phyloP scores from a whole-genome alignment of 1,140 invertebrate species.

The Metaphire vulgaris region DNA sequence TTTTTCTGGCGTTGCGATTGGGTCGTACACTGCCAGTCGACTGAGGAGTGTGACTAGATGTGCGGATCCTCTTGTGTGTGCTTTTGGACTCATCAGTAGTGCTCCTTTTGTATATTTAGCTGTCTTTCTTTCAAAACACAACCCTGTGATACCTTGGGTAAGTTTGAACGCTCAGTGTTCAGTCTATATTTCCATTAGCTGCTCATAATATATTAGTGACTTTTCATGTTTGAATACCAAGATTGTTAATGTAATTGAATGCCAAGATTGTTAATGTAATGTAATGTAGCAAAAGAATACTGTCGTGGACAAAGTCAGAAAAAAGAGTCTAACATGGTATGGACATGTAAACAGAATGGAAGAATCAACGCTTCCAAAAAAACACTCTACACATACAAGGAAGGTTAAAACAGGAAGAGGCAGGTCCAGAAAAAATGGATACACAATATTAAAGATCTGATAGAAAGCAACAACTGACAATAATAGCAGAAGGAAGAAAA shows the following conservation, averaged over 20 bases:
- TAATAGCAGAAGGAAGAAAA: too few species aligned
- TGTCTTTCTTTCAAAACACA: slow-evolving; percentile 61
- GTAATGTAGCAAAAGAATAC: too few species aligned
- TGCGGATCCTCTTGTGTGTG: slow-evolving; percentile 88
- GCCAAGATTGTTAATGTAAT: too few species aligned
- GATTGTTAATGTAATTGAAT: neutral
- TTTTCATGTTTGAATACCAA: slow-evolving; percentile 24
- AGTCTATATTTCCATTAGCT: neutral
- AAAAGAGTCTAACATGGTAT: too few species aligned
- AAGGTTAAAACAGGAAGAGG: too few species aligned
- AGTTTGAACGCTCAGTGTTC: slow-evolving; percentile 28
- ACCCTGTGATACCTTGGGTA: slow-evolving; percentile 64
- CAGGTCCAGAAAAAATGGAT: too few species aligned
- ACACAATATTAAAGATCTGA: too few species aligned
- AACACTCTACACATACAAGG: too few species aligned
- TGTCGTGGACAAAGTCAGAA: too few species aligned
- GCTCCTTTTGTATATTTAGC: slow-evolving; percentile 76
- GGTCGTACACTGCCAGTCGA: slow-evolving; percentile 64
- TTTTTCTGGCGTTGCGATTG: slow-evolving; percentile 83
- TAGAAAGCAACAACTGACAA: too few species aligned
- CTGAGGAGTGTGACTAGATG: slow-evolving; percentile 56
- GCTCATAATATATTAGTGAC: neutral
- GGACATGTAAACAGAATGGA: too few species aligned
- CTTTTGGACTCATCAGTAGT: slow-evolving; percentile 72
- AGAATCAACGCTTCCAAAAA: too few species aligned